Evolutionary conservation across 2,888 invertebrate genomes (phyloP), one percentile per base, ranked within the genome.

Genomic region (Sisyra terminalis): DNA sequence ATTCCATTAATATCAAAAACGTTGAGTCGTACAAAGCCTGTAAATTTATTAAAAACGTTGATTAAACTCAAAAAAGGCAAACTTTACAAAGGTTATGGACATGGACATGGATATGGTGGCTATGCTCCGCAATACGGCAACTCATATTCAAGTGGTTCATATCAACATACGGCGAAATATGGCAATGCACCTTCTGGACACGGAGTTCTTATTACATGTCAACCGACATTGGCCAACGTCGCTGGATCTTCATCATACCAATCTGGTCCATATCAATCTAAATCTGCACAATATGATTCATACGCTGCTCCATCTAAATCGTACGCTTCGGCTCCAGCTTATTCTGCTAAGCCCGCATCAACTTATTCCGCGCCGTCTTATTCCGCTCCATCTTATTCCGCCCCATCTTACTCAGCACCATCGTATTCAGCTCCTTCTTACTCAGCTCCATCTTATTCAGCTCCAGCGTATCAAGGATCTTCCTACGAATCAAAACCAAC

Each of bases 361-460:
- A 34, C 31, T 34, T 42, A 32, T 32, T 10, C 17, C 5, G 15
- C 15, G 7, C 24, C 14, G 13, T 18, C 8, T 10, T 15, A 11
- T 15, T 15, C 39, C 8, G 37, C 35, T 29, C 13, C 36, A 11
- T 29, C 44, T 3, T 50, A 49, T 45, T 45, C 45, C 36, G 46
- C 50, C 10, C 45, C 48, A 8, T 47, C 48, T 31, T 42, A 44
- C 7, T 44, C 42, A 40, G 16, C 29, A 11, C 29, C 43, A 16
- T 16, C 44, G 5, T 8, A 29, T 35, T 36, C 42, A 15, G 18
- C 41, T 32, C 29, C 41, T 16, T 31, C 41, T 18, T 18, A 40
- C 14, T 14, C 44, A 9, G n/a, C 31, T 30, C 29, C 42, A 29
- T 16, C 41, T 32, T 24, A 39, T 17, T 32, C 15, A 24, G 24